Conservation (phyloP, 2,797 vertebrate genomes). For the Hipposideros larvatus region DNA sequence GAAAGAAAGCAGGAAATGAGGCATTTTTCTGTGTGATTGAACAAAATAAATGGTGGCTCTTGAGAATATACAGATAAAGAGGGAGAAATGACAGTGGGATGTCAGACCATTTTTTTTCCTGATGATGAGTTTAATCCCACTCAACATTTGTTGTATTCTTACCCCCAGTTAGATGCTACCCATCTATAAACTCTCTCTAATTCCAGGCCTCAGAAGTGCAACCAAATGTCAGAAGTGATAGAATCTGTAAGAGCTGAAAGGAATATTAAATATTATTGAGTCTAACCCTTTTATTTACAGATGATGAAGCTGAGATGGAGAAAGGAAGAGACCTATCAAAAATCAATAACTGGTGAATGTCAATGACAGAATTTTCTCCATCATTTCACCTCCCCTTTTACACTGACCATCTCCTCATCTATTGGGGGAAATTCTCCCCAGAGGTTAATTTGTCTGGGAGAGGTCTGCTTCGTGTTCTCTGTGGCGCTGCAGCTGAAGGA, state of each 20-base stretch:
- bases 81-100: not conserved
- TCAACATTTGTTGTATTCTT: not conserved
- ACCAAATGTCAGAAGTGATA: not conserved
- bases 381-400: not conserved
- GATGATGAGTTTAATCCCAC: not conserved
- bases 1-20: not conserved
- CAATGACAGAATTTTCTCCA: not conserved
- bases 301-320: not conserved
- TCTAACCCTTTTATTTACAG: not conserved
- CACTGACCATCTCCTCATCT: not conserved
- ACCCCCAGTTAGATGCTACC: not conserved
- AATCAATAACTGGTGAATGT: not conserved
- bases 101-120: not conserved
- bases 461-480: not conserved
- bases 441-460: not conserved
- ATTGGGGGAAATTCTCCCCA: not conserved
- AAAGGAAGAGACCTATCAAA: not conserved
- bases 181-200: not conserved
- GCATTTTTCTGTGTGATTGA: not conserved
- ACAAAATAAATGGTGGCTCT: not conserved
- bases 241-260: not conserved
- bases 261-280: not conserved
- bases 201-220: not conserved
- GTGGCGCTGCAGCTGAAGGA: not conserved
- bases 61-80: not conserved